A percentile compares a stretch with the other conserved stretches of the same genome.
phyloP scores from a whole-genome alignment of 2,797 vertebrate species.

The Myotis planiceps region DNA sequence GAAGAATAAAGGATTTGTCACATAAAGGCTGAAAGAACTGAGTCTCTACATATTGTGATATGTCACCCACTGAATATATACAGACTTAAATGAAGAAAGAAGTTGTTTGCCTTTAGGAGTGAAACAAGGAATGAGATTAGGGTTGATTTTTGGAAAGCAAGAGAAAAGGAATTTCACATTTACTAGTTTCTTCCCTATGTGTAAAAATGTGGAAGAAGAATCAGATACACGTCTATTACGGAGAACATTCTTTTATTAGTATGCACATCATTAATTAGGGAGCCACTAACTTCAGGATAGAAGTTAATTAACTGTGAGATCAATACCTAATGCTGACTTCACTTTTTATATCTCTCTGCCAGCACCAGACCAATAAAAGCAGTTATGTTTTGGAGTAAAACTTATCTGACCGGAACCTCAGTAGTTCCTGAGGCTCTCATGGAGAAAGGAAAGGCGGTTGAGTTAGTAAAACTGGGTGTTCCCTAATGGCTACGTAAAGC shows the following conservation, averaged over 20 bases:
- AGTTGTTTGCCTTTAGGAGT: not conserved
- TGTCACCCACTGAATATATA: not conserved
- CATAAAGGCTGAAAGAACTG: fast-evolving
- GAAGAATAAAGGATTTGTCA: not conserved
- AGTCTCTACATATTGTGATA: not conserved
- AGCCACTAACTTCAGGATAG: conserved; percentile 52
- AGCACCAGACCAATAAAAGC: conserved; percentile 36
- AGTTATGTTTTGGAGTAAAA: conserved; percentile 27
- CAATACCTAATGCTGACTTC: conserved; percentile 57
- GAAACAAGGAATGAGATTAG: not conserved
- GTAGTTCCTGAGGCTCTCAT: not conserved
- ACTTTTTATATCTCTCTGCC: conserved; percentile 37
- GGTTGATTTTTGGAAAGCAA: not conserved
- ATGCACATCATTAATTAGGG: conserved; percentile 52
- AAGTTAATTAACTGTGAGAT: conserved; percentile 74
- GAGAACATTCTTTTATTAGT: conserved; percentile 41
- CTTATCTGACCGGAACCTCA: not conserved
- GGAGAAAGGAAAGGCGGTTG: not conserved
- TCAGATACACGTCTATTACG: conserved; percentile 33
- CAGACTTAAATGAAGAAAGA: not conserved
- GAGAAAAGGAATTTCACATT: conserved; percentile 12
- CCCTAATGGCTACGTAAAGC: not conserved
- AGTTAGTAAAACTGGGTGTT: not conserved
- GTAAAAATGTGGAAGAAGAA: conserved; percentile 26
- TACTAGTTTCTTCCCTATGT: not conserved